Evolutionary conservation across 2,888 invertebrate species (phyloP).

Genomic region (Orthosia gothica): DNA sequence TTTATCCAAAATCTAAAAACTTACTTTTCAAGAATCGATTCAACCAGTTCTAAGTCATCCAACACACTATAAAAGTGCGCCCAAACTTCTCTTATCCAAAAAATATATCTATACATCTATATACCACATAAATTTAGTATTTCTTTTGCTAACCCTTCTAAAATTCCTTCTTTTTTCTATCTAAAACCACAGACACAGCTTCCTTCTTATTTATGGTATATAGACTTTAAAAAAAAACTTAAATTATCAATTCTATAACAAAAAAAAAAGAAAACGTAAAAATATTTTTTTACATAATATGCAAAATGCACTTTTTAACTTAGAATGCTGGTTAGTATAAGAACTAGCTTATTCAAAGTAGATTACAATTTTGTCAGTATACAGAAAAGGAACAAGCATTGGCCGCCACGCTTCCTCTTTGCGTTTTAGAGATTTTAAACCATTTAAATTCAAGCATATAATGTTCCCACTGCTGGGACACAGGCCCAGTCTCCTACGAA

Average conservation of each 20-base stretch:
- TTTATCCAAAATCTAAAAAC: too few species aligned
- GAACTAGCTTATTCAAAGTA: conserved; percentile 12
- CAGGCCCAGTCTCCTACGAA: too few species aligned
- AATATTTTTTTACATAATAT: conserved; percentile 37
- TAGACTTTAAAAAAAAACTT: conserved; percentile 41
- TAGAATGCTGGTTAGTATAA: conserved; percentile 21
- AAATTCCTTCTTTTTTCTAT: conserved; percentile 48
- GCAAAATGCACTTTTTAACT: conserved; percentile 52
- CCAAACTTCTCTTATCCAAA: conserved; percentile 43
- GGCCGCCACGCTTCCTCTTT: too few species aligned
- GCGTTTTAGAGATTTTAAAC: too few species aligned
- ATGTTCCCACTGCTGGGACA: too few species aligned
- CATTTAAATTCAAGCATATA: too few species aligned
- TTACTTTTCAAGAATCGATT: too few species aligned
- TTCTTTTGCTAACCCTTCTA: conserved; percentile 32
- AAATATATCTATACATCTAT: conserved; percentile 55
- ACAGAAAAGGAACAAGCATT: too few species aligned
- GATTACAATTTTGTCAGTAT: background rate
- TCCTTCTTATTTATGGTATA: conserved; percentile 49
- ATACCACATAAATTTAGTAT: conserved; percentile 49
- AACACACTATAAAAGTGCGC: conserved; percentile 5
- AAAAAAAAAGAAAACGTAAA: conserved; percentile 50
- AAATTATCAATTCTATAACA: conserved; percentile 58
- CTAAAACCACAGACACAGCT: conserved; percentile 58
- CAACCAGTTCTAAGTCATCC: background rate